These are phyloP conservation scores for Thinocorus orbignyianus DNA, from an alignment of 2,113 vertebrate genomes.

Conservation along the genomic window DNA sequence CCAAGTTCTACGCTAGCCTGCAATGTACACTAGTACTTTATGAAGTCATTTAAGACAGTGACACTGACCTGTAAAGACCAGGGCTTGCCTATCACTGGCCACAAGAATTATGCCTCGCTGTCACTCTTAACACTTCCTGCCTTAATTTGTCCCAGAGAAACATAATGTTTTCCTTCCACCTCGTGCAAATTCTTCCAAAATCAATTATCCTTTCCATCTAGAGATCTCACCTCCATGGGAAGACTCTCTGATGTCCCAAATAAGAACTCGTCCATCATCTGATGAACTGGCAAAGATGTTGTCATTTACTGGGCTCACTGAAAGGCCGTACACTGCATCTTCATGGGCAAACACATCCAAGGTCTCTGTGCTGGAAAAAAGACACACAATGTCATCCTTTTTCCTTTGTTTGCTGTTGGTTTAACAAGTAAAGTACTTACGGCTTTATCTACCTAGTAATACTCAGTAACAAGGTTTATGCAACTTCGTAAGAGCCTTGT, in stretches of 20 bases:
- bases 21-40: not conserved
- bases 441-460: not conserved
- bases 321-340: constrained; percentile 97
- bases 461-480: not conserved
- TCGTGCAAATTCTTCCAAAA: not conserved
- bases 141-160: not conserved
- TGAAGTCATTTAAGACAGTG: not conserved
- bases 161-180: not conserved
- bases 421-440: not conserved
- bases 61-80: not conserved
- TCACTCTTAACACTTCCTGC: not conserved
- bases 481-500: not conserved
- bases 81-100: not conserved
- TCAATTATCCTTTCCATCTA: not conserved
- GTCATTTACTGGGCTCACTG: constrained; percentile 96
- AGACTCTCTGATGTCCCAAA: constrained; percentile 98
- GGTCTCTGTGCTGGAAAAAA: constrained; percentile 86
- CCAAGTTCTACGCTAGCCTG: not conserved
- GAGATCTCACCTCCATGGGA: constrained; percentile 87
- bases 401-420: not conserved
- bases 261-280: constrained; percentile 95
- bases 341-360: constrained; percentile 97
- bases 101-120: not conserved
- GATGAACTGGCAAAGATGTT: constrained; percentile 98
- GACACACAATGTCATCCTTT: not conserved